Percentiles rank a stretch among this genome's conserved stretches.
phyloP scores from a whole-genome alignment of 2,888 invertebrate genomes.

The Lissonota sp. region DNA sequence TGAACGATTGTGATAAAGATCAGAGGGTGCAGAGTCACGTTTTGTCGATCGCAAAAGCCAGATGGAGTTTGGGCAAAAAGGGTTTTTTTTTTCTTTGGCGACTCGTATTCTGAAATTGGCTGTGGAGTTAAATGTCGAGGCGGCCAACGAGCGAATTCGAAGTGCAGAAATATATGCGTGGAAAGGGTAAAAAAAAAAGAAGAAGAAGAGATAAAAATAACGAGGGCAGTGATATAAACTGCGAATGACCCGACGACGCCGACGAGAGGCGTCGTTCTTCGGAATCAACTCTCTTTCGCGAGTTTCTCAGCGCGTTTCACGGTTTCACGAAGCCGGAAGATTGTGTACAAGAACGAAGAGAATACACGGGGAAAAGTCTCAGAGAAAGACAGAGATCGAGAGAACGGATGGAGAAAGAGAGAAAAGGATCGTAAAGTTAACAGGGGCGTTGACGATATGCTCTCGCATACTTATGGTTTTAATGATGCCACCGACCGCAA shows the following conservation, averaged over 20 bases:
- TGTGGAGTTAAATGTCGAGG: constrained; percentile 17
- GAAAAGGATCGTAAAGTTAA: constrained; percentile 41
- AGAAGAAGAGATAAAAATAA: background rate
- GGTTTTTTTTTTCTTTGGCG: background rate
- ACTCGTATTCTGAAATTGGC: background rate
- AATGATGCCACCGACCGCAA: constrained; percentile 31
- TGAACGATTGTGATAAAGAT: background rate
- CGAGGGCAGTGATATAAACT: background rate
- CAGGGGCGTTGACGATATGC: constrained; percentile 30
- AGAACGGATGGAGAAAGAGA: background rate
- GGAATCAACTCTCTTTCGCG: constrained; percentile 27
- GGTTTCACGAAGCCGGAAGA: constrained; percentile 14
- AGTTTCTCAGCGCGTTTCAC: background rate
- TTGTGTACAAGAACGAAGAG: background rate
- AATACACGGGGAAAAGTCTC: background rate
- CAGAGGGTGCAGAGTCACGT: constrained; percentile 13
- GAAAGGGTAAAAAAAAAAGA: too few relatives aligned
- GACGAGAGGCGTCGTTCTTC: constrained; percentile 27
- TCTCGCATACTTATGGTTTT: constrained; percentile 38
- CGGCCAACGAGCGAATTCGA: constrained; percentile 6
- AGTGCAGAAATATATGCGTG: background rate
- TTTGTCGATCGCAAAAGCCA: background rate
- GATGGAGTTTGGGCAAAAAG: background rate
- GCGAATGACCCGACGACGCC: constrained; percentile 27
- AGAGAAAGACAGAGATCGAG: background rate